Base-by-base conservation (phyloP, 1,140 invertebrate genomes). In the Platyura marginata region DNA sequence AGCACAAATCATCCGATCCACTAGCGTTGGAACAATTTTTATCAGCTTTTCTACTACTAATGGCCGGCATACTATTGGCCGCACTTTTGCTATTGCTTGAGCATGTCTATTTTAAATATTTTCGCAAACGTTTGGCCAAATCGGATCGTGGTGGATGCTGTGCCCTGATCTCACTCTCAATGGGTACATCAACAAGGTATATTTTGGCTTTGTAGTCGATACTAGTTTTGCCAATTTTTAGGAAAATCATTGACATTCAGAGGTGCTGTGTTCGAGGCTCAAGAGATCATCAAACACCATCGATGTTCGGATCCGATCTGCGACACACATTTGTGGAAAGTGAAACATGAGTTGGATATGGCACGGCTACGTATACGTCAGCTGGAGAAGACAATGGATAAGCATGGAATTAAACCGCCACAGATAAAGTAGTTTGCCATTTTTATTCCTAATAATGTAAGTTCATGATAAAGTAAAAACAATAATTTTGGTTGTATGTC, bases 21-120 rank as follows among this genome's bases (percentile, higher is more conserved):
- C 65, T 98, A 46, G 92, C 92, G 2, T 70, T 97, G 34, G 87
- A 96, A 58, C 94, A 98, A 67, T 98, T 98, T 63, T 79, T 96
- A 53, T 93, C 87, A 23, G 94, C 94, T 15, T 98, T 98, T 61
- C 71, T 98, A 10, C 71, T 98, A 43, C 71, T 98, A 11, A 91
- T 89, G 70, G 85, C 81, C 43, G 94, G 94, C 22, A 89, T 97
- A 47, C 64, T 94, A 38, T 63, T 96, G 43, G 86, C 89, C 0
- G 76, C 84, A 0, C 49, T 90, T 6, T 70, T 96, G 34, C 70
- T 97, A 8, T 63, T 86, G 3, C 59, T 92, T n/a, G 94, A 98
- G 62, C 81, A 94, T 62, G 63, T 94, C 21, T 97, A 97, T 63
- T 95, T 92, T 62, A 85, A 86, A 54, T 94, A 92, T 61, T 71